phyloP scores from a whole-genome alignment of 2,888 invertebrate species.

The Athalia circularis region DNA sequence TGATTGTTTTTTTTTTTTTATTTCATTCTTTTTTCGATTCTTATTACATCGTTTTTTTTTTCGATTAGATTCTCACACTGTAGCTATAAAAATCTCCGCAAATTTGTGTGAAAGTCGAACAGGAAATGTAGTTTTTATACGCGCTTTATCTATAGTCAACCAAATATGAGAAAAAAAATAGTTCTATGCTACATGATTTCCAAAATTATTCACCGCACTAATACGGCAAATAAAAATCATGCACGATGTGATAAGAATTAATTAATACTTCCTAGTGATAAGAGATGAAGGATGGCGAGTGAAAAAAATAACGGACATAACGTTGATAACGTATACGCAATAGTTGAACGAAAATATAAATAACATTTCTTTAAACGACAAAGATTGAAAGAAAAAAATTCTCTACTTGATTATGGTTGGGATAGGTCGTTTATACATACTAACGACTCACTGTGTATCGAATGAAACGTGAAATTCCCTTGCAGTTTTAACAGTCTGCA shows the following conservation, averaged over 20 bases:
- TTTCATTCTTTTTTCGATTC: no score
- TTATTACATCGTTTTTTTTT: not conserved
- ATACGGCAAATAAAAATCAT: no score
- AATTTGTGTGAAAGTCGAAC: not conserved
- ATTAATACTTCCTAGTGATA: no score
- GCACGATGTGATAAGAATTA: no score
- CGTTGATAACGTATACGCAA: no score
- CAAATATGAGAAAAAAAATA: not conserved
- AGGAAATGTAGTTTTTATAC: not conserved
- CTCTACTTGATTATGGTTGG: not conserved
- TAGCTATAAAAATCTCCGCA: not conserved
- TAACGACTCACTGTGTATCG: conserved; percentile 39
- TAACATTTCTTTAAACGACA: no score
- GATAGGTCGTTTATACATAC: conserved; percentile 27
- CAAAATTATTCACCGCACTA: no score
- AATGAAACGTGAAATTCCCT: conserved; percentile 59
- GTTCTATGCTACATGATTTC: no score
- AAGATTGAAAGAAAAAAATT: not conserved
- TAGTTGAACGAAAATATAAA: no score
- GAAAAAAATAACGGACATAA: no score
- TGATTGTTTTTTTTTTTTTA: not conserved
- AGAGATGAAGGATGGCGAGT: no score
- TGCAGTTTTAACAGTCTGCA: conserved; percentile 49
- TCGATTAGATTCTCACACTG: not conserved
- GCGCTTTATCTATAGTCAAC: conserved; percentile 1